A percentile compares a stretch with the other conserved stretches of the same genome.
phyloP scores from a whole-genome alignment of 1,140 invertebrate genomes.

The Stegodyphus dumicola region DNA sequence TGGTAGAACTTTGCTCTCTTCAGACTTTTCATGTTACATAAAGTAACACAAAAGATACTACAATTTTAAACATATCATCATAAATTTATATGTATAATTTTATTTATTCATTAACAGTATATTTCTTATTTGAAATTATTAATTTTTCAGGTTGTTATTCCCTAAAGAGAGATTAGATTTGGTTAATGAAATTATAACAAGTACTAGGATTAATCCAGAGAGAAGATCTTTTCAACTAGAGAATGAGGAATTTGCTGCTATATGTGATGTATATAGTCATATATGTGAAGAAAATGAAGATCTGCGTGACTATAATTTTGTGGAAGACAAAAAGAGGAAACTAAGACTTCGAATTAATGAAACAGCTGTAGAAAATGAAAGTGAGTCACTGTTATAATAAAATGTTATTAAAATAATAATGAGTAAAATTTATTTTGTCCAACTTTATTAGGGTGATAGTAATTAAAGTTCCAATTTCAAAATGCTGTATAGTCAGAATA shows the following conservation, averaged over 20 bases:
- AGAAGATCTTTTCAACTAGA: slow-evolving; percentile 37
- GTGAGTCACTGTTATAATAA: too few species aligned
- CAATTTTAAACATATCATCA: background rate
- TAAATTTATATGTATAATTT: background rate
- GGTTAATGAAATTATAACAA: slow-evolving; percentile 76
- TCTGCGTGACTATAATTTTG: slow-evolving; percentile 24
- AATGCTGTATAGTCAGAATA: too few species aligned
- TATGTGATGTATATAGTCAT: slow-evolving; percentile 50
- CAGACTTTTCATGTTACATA: too few species aligned
- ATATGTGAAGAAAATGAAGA: slow-evolving; percentile 19
- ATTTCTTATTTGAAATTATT: slow-evolving; percentile 7
- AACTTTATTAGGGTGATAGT: too few species aligned
- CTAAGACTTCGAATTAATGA: background rate
- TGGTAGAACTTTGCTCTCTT: too few species aligned
- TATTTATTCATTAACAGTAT: background rate
- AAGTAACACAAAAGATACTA: too few species aligned
- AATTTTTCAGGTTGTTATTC: slow-evolving; percentile 75
- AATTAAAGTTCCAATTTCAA: too few species aligned
- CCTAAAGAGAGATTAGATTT: slow-evolving; percentile 78
- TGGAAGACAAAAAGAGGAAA: background rate
- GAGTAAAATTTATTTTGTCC: too few species aligned
- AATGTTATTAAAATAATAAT: too few species aligned
- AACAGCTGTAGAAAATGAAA: background rate
- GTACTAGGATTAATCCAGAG: slow-evolving; percentile 79
- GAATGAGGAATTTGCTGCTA: slow-evolving; percentile 38